These are phyloP conservation scores for Pipa parva DNA, from an alignment of 2,113 vertebrate species.

Conservation along the genomic window DNA sequence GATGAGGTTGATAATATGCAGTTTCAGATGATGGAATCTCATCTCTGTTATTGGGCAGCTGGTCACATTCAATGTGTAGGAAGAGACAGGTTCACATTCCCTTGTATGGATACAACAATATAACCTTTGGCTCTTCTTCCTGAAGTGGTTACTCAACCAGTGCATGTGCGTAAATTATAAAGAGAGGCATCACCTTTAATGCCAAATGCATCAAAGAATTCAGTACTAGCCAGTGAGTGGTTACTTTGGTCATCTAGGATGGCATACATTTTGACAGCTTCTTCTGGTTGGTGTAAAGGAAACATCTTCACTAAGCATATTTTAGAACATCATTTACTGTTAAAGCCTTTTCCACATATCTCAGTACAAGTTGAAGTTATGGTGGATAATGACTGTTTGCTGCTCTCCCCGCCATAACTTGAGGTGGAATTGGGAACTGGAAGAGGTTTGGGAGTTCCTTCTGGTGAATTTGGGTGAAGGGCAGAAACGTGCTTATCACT, in stretches of 20 bases:
- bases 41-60: not conserved
- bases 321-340: not conserved
- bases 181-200: not conserved
- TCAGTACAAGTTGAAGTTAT: not conserved
- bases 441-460: too few species aligned
- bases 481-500: not conserved
- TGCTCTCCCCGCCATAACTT: not conserved
- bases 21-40: not conserved
- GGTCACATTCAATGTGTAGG: too few species aligned
- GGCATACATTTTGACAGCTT: not conserved
- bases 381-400: not conserved
- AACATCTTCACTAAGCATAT: not conserved
- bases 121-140: conserved; percentile 6
- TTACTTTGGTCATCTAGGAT: not conserved
- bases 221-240: conserved; percentile 4
- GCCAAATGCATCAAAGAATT: conserved; percentile 5
- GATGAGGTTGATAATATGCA: not conserved
- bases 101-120: not conserved
- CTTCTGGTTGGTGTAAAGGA: not conserved
- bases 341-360: not conserved
- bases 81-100: not conserved
- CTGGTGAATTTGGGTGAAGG: not conserved
- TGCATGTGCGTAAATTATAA: conserved; percentile 1
- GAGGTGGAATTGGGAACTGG: not conserved
- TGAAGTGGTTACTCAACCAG: not conserved